Conservation (phyloP, 1,140 invertebrate species). For the Eriocheir sinensis region DNA sequence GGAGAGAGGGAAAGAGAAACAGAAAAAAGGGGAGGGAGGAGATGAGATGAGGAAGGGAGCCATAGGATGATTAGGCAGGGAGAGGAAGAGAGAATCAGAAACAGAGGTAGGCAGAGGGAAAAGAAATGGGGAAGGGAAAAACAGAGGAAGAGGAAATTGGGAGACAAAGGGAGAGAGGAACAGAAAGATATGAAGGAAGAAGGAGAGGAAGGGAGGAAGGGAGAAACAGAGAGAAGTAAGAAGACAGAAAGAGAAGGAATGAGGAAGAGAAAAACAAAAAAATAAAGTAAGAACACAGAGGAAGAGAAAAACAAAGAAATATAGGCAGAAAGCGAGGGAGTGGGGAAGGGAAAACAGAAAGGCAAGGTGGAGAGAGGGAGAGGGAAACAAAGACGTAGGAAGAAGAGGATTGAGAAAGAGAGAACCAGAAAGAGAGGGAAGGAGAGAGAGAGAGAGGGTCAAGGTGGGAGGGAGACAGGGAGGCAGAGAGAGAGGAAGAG, state of each 20-base stretch:
- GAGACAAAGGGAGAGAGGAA: too few species aligned
- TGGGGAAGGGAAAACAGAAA: background rate
- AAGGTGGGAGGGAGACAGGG: conserved; percentile 6
- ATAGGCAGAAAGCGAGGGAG: background rate
- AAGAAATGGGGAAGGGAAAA: background rate
- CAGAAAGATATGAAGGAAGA: too few species aligned
- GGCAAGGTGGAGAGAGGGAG: background rate
- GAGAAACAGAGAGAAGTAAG: too few species aligned
- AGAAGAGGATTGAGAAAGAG: background rate
- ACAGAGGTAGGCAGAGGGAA: background rate
- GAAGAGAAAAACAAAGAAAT: background rate
- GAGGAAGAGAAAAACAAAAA: too few species aligned
- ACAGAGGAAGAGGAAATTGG: too few species aligned
- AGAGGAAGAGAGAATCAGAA: background rate
- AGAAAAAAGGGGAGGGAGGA: background rate
- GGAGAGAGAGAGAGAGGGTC: background rate
- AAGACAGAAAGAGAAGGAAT: too few species aligned
- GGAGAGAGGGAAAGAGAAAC: background rate
- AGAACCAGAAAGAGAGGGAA: background rate
- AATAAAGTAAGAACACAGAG: too few species aligned
- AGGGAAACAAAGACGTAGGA: background rate
- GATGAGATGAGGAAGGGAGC: background rate
- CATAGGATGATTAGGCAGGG: background rate
- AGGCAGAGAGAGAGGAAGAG: background rate
- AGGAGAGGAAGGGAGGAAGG: too few species aligned